Evolutionary conservation across 2,113 vertebrate species (phyloP).

Genomic region (Diadophis punctatus): DNA sequence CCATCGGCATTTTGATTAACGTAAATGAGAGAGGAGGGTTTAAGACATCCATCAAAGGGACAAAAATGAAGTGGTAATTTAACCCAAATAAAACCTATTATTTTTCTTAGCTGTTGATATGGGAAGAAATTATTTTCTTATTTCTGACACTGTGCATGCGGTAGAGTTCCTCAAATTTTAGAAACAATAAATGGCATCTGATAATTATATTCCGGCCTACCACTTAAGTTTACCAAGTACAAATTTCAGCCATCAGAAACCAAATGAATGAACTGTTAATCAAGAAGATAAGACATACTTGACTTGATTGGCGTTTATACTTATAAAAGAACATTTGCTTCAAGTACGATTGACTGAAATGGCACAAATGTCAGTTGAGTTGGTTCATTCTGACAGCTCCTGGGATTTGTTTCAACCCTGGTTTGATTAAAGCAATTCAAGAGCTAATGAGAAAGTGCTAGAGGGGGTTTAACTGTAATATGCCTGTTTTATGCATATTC

Average conservation of each 20-base stretch:
- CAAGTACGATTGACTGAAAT: background rate
- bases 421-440: constrained; percentile 21
- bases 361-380: background rate
- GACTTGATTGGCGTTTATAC: background rate
- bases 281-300: background rate
- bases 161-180: constrained; percentile 18
- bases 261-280: background rate
- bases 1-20: constrained; percentile 64
- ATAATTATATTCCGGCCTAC: constrained; percentile 13
- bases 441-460: constrained; percentile 5
- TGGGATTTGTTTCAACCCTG: background rate
- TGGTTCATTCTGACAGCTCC: background rate
- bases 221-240: constrained; percentile 15
- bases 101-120: constrained; percentile 38
- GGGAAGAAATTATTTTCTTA: constrained; percentile 3
- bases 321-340: background rate
- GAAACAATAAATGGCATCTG: background rate
- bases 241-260: background rate
- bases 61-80: constrained; percentile 19
- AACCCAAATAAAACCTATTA: constrained; percentile 18
- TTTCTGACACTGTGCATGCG: constrained; percentile 26
- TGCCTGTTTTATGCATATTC: constrained; percentile 11
- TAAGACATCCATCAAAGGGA: constrained; percentile 32
- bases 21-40: constrained; percentile 52
- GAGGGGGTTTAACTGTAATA: background rate